Evolutionary conservation across 2,888 invertebrate species (phyloP).

Genomic region (Macrosoma leucophasiata): DNA sequence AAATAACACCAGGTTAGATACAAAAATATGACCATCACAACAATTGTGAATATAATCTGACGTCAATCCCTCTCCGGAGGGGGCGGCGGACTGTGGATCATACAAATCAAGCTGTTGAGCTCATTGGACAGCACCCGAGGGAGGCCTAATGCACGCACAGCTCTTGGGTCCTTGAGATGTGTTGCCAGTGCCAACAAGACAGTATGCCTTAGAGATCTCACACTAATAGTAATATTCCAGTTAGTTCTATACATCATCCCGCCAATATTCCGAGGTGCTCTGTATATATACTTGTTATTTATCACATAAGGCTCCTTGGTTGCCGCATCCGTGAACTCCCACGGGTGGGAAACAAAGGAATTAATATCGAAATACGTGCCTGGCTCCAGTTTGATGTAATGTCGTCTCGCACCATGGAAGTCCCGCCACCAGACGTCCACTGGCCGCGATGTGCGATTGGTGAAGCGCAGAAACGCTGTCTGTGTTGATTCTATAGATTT

Average conservation of each 20-base stretch:
- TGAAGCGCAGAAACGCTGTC: conserved; percentile 47
- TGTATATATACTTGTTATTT: conserved; percentile 64
- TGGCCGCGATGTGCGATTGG: conserved; percentile 47
- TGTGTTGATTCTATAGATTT: conserved; percentile 44
- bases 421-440: conserved; percentile 87
- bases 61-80: conserved; percentile 23
- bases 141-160: conserved; percentile 50
- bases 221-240: conserved; percentile 70
- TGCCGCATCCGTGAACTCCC: conserved; percentile 85
- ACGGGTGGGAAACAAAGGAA: conserved; percentile 88
- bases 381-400: conserved; percentile 77
- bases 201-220: conserved; percentile 64
- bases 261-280: conserved; percentile 50
- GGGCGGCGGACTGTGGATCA: conserved; percentile 19
- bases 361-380: conserved; percentile 78
- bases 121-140: conserved; percentile 57
- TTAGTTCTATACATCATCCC: conserved; percentile 48
- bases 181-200: conserved; percentile 62
- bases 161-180: conserved; percentile 37
- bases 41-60: conserved; percentile 17
- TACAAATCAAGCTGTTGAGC: conserved; percentile 33
- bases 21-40: conserved; percentile 21
- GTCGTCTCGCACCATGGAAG: conserved; percentile 78
- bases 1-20: conserved; percentile 22
- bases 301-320: conserved; percentile 80